Evolutionary conservation across 2,888 invertebrate species (phyloP).

Genomic region (Gari tellinella): DNA sequence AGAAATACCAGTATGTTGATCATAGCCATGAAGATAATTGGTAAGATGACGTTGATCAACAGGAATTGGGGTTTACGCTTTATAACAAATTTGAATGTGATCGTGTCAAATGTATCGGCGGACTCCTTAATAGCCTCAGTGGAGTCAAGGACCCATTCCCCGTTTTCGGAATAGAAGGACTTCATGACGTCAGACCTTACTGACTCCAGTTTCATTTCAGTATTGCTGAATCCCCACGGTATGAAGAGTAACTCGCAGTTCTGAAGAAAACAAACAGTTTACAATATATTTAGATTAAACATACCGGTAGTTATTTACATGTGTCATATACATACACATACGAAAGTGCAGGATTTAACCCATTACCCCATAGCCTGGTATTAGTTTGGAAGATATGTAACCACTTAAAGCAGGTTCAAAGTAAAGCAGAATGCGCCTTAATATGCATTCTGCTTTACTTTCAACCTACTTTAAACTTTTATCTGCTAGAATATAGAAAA

Average conservation of each 20-base stretch:
- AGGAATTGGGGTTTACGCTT: conserved; percentile 53
- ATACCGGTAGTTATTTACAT: no score
- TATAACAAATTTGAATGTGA: conserved; percentile 31
- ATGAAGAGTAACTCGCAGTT: conserved; percentile 26
- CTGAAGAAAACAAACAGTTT: no score
- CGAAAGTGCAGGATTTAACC: no score
- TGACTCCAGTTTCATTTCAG: conserved; percentile 4
- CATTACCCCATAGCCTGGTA: no score
- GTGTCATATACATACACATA: no score
- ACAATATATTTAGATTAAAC: no score
- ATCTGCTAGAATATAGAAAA: no score
- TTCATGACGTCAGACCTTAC: not conserved
- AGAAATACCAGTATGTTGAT: conserved; percentile 44
- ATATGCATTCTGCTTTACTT: no score
- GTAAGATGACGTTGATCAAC: conserved; percentile 57
- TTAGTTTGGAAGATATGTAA: no score
- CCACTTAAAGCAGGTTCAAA: no score
- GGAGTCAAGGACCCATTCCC: conserved; percentile 49
- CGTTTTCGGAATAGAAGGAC: conserved; percentile 48
- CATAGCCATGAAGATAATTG: conserved; percentile 58
- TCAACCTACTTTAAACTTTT: no score
- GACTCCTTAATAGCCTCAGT: conserved; percentile 14
- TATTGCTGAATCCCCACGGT: conserved; percentile 9
- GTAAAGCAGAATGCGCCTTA: no score
- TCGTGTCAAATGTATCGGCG: conserved; percentile 24